These are phyloP conservation scores for Takifugu bimaculatus DNA, from an alignment of 2,113 vertebrate genomes.

Conservation along the genomic window DNA sequence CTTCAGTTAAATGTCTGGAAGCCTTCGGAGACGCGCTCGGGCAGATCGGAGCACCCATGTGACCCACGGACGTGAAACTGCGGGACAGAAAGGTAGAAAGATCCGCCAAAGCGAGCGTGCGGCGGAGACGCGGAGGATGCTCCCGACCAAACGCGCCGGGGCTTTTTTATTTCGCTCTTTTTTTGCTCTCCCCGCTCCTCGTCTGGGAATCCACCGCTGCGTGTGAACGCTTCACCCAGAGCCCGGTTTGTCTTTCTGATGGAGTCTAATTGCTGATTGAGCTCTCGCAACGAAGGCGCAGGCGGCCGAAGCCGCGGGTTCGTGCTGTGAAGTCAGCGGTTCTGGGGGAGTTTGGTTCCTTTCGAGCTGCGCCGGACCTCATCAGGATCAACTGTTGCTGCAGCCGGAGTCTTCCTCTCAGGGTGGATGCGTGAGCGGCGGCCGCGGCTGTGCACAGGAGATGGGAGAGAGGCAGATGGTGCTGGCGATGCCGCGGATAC, in stretches of 20 bases:
- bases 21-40: constrained; percentile 46
- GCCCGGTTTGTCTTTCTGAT: constrained; percentile 46
- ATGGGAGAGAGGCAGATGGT: constrained; percentile 68
- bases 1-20: constrained; percentile 66
- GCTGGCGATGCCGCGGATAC: constrained; percentile 60
- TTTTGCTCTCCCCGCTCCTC: constrained; percentile 12
- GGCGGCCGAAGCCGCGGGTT: too few relatives aligned
- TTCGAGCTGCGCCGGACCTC: constrained; percentile 35
- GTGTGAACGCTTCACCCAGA: constrained; percentile 66
- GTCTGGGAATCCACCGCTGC: constrained; percentile 61
- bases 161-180: constrained; percentile 23
- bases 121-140: constrained; percentile 58
- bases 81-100: constrained; percentile 56
- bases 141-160: constrained; percentile 49
- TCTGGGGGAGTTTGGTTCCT: constrained; percentile 35
- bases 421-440: constrained; percentile 65
- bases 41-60: constrained; percentile 41
- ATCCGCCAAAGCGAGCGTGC: constrained; percentile 15
- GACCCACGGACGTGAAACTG: constrained; percentile 40
- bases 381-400: constrained; percentile 77
- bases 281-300: constrained; percentile 49
- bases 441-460: constrained; percentile 53
- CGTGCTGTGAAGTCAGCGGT: too few relatives aligned
- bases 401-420: constrained; percentile 52
- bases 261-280: constrained; percentile 51